Base-by-base conservation (phyloP, 1,140 invertebrate genomes). In the Drosophila oshimai region DNA sequence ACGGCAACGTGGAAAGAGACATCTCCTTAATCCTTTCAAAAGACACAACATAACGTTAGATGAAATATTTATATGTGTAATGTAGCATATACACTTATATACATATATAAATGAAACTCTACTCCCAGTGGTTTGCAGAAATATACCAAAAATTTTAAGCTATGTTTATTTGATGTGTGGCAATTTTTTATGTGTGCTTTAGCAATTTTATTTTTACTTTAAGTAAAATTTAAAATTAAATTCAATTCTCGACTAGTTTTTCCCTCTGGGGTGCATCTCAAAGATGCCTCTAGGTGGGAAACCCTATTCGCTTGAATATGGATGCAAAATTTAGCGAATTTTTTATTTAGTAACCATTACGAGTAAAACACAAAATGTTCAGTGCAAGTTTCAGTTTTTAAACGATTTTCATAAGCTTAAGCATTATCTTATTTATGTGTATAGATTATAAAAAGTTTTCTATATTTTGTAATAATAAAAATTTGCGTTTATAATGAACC, bases 391-490 rank as follows among this genome's bases (percentile, higher is more conserved):
- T 84, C 74, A 78, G 79, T 84, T 84, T 31, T 80, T 75, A 72
- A 81, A 81, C 77, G 46, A 84, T 75, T 77, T 53, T 79, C 62
- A 4, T 65, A 65, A 76, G 77, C 44, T 33, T 84, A 87, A 87
- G 83, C 74, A 81, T 87, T 87, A 77, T 71, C 77, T 87, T 88
- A 87, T 87, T 87, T 80, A 88, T 87, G 73, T 77, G 78, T 78
- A 74, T 72, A 88, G 73, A 72, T 54, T 75, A 77, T 68, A 55
- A 88, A 80, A 55, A 69, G 61, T 83, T 88, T 78, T 88, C 58
- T 83, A 87, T 88, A 83, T 83, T 88, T 88, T 80, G 68, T 89
- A 88, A 83, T 78, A 88, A 88, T 83, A 87, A 87, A 86, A 78
- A 78, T 88, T 65, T 87, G 83, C 68, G 81, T 87, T 87, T 87